phyloP scores from a whole-genome alignment of 2,888 invertebrate species.

The Melanchra persicariae region DNA sequence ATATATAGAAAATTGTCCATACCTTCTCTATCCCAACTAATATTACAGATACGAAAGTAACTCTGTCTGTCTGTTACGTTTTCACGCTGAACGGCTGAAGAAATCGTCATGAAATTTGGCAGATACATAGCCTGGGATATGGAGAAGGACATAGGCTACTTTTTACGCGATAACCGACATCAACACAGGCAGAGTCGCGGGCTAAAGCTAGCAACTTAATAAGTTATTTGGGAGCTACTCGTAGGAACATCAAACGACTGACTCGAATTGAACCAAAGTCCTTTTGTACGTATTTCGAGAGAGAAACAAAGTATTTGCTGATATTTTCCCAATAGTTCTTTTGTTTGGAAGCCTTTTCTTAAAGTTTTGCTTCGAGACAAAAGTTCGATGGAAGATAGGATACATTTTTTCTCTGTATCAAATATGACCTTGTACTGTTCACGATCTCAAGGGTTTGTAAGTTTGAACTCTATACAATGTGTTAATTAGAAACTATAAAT shows the following conservation, averaged over 20 bases:
- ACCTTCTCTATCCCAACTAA: too few relatives aligned
- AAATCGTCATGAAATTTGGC: too few relatives aligned
- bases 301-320: constrained; percentile 26
- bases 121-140: too few relatives aligned
- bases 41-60: too few relatives aligned
- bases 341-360: constrained; percentile 35
- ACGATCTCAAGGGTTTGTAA: neutral
- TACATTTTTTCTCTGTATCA: neutral
- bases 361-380: constrained; percentile 31
- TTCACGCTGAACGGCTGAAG: too few relatives aligned
- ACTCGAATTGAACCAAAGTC: constrained; percentile 8
- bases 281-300: constrained; percentile 15
- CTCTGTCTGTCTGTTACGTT: too few relatives aligned
- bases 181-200: too few relatives aligned
- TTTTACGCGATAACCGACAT: too few relatives aligned
- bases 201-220: too few relatives aligned
- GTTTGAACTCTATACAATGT: neutral
- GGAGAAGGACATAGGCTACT: too few relatives aligned
- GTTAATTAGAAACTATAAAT: neutral
- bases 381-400: neutral
- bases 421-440: constrained; percentile 16
- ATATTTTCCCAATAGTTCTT: constrained; percentile 48
- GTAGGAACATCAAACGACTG: constrained; percentile 4
- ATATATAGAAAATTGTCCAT: too few relatives aligned
- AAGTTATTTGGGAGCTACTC: too few relatives aligned